These are phyloP conservation scores for Stegophylla sp. DNA, from an alignment of 2,888 invertebrate genomes.

Conservation along the genomic window DNA sequence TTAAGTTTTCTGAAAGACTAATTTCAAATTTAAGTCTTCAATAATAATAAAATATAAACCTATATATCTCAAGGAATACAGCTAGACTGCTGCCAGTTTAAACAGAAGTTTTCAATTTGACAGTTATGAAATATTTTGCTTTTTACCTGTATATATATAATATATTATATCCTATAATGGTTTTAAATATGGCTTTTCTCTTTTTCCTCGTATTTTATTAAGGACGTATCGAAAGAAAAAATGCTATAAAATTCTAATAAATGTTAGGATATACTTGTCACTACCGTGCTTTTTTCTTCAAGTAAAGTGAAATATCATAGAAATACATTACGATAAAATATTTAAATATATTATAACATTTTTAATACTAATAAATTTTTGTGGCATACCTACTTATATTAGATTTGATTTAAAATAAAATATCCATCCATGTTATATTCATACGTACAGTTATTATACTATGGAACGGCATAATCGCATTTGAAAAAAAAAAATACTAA, in stretches of 20 bases:
- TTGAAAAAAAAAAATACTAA: constrained; percentile 24
- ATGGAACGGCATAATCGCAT: constrained; percentile 51
- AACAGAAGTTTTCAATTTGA: not conserved
- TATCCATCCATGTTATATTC: constrained; percentile 9
- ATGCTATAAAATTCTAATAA: not conserved
- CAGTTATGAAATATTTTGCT: not conserved
- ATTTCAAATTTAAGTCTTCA: not conserved
- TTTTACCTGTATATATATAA: no score
- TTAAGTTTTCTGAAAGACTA: not conserved
- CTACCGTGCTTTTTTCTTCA: not conserved
- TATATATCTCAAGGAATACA: no score
- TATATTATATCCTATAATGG: no score
- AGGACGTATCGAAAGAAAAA: no score
- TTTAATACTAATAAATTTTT: no score
- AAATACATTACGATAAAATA: not conserved
- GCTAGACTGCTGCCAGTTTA: not conserved
- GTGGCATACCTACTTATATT: not conserved
- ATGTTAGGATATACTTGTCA: not conserved
- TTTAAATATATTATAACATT: not conserved
- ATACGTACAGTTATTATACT: constrained; percentile 24
- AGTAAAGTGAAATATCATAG: not conserved
- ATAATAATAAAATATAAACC: not conserved
- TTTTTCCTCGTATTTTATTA: not conserved
- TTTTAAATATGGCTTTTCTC: not conserved
- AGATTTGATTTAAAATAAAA: not conserved